Evolutionary conservation across 1,140 invertebrate genomes (phyloP), one percentile per base, ranked within the genome.

Genomic region (Drosophila pandora): DNA sequence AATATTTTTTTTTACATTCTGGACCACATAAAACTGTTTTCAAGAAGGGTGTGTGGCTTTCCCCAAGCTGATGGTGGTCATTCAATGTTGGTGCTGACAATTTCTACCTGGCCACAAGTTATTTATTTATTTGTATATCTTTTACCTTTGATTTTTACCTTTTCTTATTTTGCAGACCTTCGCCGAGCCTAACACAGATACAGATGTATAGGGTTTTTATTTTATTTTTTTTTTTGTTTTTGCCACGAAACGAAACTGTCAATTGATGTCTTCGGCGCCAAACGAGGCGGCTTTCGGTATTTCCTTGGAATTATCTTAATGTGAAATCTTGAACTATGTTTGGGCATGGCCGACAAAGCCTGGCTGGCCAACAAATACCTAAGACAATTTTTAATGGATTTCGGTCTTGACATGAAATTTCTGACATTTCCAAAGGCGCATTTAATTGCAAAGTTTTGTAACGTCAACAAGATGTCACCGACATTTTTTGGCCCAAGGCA

Each of bases 281-380:
- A 65, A 67, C 72, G 58, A 72, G 56, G 68, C 55, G 54, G 59
- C 69, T 64, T 77, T 85, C 68, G 73, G 67, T 87, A 81, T 85
- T 85, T 85, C 82, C 82, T 85, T 85, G 82, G 78, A 85, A 87
- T 87, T 85, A 85, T 85, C 82, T 85, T 87, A 85, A 85, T 85
- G 82, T 85, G 82, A 85, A 85, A 85, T 85, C 82, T 85, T 85
- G 59, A 85, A 82, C 82, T 87, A 85, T 78, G 82, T 71, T 84
- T 87, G 82, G 83, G 75, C 82, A 87, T 85, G 65, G 82, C 78
- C 82, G 34, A 49, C 81, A 81, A 77, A 77, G 81, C 73, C 79
- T 48, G 60, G 39, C 79, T 48, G 60, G 39, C 25, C 60, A 10
- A 9, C 39, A 68, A 69, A 69, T 70, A 56, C 77, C 63, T 82